phyloP scores from a whole-genome alignment of 2,113 vertebrate species.

The Thermophis baileyi region DNA sequence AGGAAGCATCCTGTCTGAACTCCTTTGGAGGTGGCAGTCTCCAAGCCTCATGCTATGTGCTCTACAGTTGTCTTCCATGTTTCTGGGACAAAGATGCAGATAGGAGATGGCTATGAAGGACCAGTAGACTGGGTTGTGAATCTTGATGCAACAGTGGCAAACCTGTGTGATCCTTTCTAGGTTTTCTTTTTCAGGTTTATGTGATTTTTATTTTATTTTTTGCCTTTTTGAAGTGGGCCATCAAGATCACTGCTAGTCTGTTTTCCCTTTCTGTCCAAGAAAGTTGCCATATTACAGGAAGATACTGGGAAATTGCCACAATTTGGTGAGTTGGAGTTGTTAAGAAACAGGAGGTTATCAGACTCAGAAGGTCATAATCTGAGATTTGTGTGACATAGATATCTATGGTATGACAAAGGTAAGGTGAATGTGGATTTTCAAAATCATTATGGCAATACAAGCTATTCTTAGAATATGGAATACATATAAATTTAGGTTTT shows the following conservation, averaged over 20 bases:
- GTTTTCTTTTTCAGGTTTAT: not conserved
- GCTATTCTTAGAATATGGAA: not conserved
- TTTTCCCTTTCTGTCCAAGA: not conserved
- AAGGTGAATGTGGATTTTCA: not conserved
- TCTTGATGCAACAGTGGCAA: not conserved
- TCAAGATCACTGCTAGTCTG: not conserved
- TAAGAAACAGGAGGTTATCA: not conserved
- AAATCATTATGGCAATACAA: not conserved
- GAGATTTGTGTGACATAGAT: not conserved
- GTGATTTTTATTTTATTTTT: not conserved
- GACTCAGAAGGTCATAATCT: not conserved
- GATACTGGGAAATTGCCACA: not conserved
- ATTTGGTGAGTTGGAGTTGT: not conserved
- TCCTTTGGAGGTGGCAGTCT: not conserved
- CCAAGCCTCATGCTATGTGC: not conserved
- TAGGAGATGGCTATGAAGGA: not conserved
- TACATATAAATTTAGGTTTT: not conserved
- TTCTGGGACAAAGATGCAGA: not conserved
- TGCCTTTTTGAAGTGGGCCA: not conserved
- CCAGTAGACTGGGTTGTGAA: not conserved
- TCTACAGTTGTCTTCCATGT: not conserved
- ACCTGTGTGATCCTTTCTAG: not conserved
- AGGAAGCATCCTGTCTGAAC: not conserved
- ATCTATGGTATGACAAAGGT: not conserved
- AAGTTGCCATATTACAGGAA: not conserved